phyloP scores from a whole-genome alignment of 2,113 vertebrate genomes.

The Ceuthmochares aereus region DNA sequence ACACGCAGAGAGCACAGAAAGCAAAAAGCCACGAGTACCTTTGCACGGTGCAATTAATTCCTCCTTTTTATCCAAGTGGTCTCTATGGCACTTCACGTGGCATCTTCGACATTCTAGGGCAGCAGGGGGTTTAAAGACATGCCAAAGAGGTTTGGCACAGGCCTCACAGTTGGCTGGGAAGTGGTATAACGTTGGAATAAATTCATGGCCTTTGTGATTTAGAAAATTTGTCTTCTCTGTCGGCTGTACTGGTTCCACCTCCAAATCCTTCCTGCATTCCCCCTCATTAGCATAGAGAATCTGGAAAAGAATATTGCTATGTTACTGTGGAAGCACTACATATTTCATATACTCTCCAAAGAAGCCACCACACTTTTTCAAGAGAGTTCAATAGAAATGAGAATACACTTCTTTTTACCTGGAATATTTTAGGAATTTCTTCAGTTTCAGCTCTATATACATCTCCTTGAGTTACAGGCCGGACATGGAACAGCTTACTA shows the following conservation, averaged over 20 bases:
- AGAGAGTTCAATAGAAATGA: background rate
- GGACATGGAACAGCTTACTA: slow-evolving; percentile 98
- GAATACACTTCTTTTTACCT: slow-evolving; percentile 78
- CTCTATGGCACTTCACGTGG: slow-evolving; percentile 98
- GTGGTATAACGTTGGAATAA: slow-evolving; percentile 98
- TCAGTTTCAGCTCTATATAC: slow-evolving; percentile 97
- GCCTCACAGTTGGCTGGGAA: slow-evolving; percentile 98
- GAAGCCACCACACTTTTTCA: background rate
- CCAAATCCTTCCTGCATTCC: slow-evolving; percentile 94
- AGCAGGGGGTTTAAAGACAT: slow-evolving; percentile 96
- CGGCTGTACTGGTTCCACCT: slow-evolving; percentile 88
- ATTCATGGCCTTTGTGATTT: slow-evolving; percentile 98
- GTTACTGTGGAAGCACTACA: background rate
- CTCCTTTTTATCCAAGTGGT: slow-evolving; percentile 98
- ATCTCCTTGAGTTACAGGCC: slow-evolving; percentile 97
- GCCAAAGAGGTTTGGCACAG: slow-evolving; percentile 97
- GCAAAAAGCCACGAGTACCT: slow-evolving; percentile 70
- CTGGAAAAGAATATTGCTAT: slow-evolving; percentile 71
- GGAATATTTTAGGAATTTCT: slow-evolving; percentile 99
- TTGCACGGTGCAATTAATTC: slow-evolving; percentile 98
- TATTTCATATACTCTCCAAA: background rate
- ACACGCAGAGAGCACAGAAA: background rate
- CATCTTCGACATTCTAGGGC: slow-evolving; percentile 96
- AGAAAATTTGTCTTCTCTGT: slow-evolving; percentile 95
- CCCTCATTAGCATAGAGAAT: slow-evolving; percentile 99